Conservation (phyloP, 2,888 invertebrate species). For the Nomada ferruginata region DNA sequence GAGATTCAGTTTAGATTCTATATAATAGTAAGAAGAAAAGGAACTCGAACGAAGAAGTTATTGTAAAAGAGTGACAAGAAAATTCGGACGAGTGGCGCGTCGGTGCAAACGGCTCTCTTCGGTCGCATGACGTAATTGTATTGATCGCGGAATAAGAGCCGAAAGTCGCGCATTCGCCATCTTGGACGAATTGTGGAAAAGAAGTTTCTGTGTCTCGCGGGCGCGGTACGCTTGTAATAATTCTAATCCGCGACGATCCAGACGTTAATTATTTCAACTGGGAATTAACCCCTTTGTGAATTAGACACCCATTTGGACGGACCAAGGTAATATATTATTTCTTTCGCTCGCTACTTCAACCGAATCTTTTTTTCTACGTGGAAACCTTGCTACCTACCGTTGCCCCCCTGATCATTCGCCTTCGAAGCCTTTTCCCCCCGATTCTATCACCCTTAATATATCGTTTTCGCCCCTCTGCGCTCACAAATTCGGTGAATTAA, state of each 20-base stretch:
- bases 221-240: slow-evolving; percentile 76
- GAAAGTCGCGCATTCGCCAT: slow-evolving; percentile 85
- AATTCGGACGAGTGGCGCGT: slow-evolving; percentile 74
- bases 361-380: slow-evolving; percentile 84
- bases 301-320: slow-evolving; percentile 91
- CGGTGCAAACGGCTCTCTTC: slow-evolving; percentile 75
- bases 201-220: slow-evolving; percentile 80
- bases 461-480: not conserved
- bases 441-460: not conserved
- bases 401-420: slow-evolving; percentile 18
- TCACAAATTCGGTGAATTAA: not conserved
- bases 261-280: slow-evolving; percentile 81
- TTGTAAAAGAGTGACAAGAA: slow-evolving; percentile 63
- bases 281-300: slow-evolving; percentile 86
- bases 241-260: slow-evolving; percentile 83
- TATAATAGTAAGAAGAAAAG: not conserved
- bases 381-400: slow-evolving; percentile 54
- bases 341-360: slow-evolving; percentile 79
- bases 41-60: slow-evolving; percentile 31
- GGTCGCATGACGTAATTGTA: slow-evolving; percentile 85
- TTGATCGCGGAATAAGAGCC: slow-evolving; percentile 84
- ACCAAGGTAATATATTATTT: slow-evolving; percentile 90
- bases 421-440: slow-evolving; percentile 3
- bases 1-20: slow-evolving; percentile 31
- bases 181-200: slow-evolving; percentile 84